Evolutionary conservation across 2,888 invertebrate species (phyloP), one percentile per base, ranked within the genome.

Genomic region (Ceriagrion tenellum): DNA sequence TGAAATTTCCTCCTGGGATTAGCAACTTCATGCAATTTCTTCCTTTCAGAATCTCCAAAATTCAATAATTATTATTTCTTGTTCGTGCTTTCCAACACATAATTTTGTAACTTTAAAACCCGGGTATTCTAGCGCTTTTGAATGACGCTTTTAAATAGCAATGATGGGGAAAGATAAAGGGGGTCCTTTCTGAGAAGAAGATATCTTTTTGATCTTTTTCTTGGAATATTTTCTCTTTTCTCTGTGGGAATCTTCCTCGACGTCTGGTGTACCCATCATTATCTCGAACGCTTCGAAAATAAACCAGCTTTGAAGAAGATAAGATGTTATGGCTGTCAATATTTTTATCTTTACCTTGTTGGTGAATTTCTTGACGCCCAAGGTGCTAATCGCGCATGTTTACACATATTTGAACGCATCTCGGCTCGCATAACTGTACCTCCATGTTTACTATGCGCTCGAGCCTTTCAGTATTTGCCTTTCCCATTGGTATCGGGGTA

Each of bases 401-500:
- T 30, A 81, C 81, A 18, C 81, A 3, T 2, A 81, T 81, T 81
- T 81, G 35, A 13, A 18, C 81, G 81, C 81, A 35, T 81, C 30
- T 30, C 81, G 4, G 30, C 6, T 81, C 81, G 30, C 35, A 81
- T 81, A 81, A 81, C 81, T 81, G 81, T 81, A 81, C 30, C 81
- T 81, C 35, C 26, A 35, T 81, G 35, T 81, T 81, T 81, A 35
- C 81, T 35, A 35, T 81, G 35, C 81, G 13, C 81, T 81, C 81
- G 30, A 35, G 81, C 35, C 13, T 59, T 81, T 81, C n/a, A 13
- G 81, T 81, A 35, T 81, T 81, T 81, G 18, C 81, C 26, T 81
- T 81, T 81, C 81, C 81, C 81, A 81, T 81, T 81, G 81, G 81
- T n/a, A 16, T 35, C 81, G 30, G n/a, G 30, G 35, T 81, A 81